Conservation (phyloP, 92 coral and sea anemone species). For the Zoanthus gigantus region DNA sequence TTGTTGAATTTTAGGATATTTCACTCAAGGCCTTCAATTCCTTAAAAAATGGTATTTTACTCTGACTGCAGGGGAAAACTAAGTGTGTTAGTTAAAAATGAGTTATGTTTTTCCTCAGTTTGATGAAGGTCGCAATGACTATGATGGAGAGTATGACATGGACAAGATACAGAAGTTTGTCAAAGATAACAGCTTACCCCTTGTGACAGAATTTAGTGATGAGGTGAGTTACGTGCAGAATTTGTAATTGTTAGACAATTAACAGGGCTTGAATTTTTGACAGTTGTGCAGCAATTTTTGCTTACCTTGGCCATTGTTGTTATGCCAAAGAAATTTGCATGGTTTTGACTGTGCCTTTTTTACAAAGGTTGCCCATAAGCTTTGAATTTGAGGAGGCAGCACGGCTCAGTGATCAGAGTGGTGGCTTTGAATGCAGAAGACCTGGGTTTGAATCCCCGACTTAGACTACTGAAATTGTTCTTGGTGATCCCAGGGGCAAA, state of each 20-base stretch:
- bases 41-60: background rate
- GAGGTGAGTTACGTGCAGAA: conserved; percentile 63
- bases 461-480: too few species aligned
- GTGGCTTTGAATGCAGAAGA: too few species aligned
- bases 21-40: background rate
- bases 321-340: too few species aligned
- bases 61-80: background rate
- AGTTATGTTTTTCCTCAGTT: background rate
- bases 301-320: too few species aligned
- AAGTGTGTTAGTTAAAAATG: background rate
- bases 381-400: too few species aligned
- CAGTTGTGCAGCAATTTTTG: too few species aligned
- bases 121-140: conserved; percentile 94
- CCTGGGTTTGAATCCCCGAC: too few species aligned
- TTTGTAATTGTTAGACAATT: background rate
- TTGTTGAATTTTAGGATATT: background rate
- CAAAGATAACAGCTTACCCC: conserved; percentile 96
- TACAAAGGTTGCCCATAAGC: too few species aligned
- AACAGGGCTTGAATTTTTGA: too few species aligned
- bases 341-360: too few species aligned
- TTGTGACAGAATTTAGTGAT: conserved; percentile 98
- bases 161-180: conserved; percentile 86
- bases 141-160: conserved; percentile 83
- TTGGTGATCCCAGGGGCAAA: too few species aligned
- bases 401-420: too few species aligned